Conservation (phyloP, 2,797 vertebrate genomes). For the Sebastes diaconus region DNA sequence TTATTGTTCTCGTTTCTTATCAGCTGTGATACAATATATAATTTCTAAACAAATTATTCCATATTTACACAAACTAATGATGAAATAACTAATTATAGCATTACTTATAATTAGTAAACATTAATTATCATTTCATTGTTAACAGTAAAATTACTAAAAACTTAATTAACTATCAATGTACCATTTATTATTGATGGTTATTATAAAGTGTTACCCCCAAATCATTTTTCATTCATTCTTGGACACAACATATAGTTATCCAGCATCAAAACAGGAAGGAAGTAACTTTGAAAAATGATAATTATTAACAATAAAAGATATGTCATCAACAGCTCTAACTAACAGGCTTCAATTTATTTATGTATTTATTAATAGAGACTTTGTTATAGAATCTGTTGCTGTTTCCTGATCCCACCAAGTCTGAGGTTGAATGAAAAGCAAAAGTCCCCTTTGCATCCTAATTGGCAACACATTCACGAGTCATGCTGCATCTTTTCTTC, state of each 20-base stretch:
- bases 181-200: too few species aligned
- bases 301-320: neutral
- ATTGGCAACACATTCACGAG: conserved; percentile 31
- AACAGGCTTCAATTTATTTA: neutral
- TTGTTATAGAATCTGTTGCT: neutral
- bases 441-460: conserved; percentile 29
- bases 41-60: too few species aligned
- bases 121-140: too few species aligned
- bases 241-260: neutral
- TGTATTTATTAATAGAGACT: neutral
- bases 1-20: too few species aligned
- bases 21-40: too few species aligned
- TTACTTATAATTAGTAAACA: too few species aligned
- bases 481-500: conserved; percentile 21
- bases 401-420: neutral
- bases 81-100: too few species aligned
- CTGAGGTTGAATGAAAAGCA: conserved; percentile 24
- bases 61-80: too few species aligned
- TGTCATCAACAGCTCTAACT: neutral
- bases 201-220: too few species aligned
- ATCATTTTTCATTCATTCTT: neutral
- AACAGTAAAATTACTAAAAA: too few species aligned
- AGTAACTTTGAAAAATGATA: neutral
- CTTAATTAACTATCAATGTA: too few species aligned
- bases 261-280: neutral